These are phyloP conservation scores for Vanessa atalanta DNA, from an alignment of 1,140 invertebrate genomes.

Conservation along the genomic window DNA sequence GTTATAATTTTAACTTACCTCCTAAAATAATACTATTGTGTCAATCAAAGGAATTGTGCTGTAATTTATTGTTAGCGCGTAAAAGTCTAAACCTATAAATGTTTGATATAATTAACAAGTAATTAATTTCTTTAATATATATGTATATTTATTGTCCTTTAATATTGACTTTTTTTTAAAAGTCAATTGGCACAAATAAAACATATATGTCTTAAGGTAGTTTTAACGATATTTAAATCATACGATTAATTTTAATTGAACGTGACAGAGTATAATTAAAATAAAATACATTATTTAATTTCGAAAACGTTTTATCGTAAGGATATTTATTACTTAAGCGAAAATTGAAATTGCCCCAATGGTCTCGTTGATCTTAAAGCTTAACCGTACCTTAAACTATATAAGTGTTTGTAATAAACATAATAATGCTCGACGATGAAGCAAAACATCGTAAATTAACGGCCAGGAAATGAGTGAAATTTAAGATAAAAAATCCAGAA, in stretches of 20 bases:
- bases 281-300: too few species aligned
- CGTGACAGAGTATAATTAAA: too few species aligned
- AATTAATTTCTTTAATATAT: neutral
- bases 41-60: constrained; percentile 8
- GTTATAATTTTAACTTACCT: neutral
- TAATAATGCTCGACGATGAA: too few species aligned
- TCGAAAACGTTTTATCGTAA: too few species aligned
- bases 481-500: too few species aligned
- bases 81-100: neutral
- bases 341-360: too few species aligned
- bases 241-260: neutral
- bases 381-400: too few species aligned
- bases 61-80: neutral
- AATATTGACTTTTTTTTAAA: neutral
- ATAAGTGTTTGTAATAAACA: too few species aligned
- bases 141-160: neutral
- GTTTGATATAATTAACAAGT: neutral
- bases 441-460: too few species aligned
- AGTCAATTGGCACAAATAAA: constrained; percentile 11
- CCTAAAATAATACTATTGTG: neutral
- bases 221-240: neutral
- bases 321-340: too few species aligned
- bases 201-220: neutral
- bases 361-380: too few species aligned
- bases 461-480: too few species aligned